Base-by-base conservation (phyloP, 1,140 invertebrate genomes). In the Xylocopa sonorina region DNA sequence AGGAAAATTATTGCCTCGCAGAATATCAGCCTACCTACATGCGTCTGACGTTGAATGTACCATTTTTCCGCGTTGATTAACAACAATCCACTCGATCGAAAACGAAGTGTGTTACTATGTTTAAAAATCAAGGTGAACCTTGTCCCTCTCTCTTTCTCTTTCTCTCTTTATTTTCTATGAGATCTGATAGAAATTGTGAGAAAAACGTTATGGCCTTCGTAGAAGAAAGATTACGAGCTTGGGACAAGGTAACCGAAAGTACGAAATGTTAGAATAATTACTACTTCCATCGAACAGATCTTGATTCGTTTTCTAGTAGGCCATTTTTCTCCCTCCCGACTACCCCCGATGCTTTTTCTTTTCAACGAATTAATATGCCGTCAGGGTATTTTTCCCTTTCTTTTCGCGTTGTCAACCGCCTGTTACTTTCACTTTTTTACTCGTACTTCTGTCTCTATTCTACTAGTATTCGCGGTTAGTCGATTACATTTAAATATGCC, bases 251-350 rank as follows among this genome's bases (percentile, higher is more conserved):
- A 14, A 34, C n/a, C 21, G 34, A n/a, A 67, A 57, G 73, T 76
- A 67, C 73, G 29, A 76, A 53, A 48, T 64, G 41, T 48, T 43
- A 3, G 34, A n/a, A 29, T 27, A 75, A 66, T 62, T 75, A 53
- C n/a, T 68, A 55, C 38, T 16, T 48, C 48, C 34, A 34, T 18
- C 14, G 34, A 3, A 24, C 12, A 16, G 48, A 29, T 21, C 18
- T 38, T 18, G 16, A 16, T 18, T 18, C 5, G 16, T 41, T 69
- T 55, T 29, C 24, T 29, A 53, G 12, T 18, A 0, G n/a, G 24
- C 2, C 5, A 27, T 58, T n/a, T 58, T 46, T 10, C 21, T 18
- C 18, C 12, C 29, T 7, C 10, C 0, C 2, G 55, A 5, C 1
- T 1, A 0, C n/a, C 10, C 10, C 0, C 5, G 57, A 5, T 2